Base-by-base conservation (phyloP, 2,888 invertebrate species). In the Lithophane ornitopus region DNA sequence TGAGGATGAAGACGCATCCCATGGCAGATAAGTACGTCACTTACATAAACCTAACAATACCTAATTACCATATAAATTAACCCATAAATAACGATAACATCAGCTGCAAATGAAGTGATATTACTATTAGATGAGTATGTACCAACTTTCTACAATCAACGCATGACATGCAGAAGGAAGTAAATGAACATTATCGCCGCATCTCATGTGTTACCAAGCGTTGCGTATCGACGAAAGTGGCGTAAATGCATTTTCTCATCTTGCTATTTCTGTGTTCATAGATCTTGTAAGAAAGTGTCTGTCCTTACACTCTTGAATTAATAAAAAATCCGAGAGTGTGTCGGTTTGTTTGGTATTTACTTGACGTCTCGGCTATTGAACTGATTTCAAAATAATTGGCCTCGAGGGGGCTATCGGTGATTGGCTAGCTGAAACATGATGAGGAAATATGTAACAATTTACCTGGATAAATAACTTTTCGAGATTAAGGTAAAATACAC, bases 141-240 rank as follows among this genome's bases (percentile, higher is more conserved):
- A 54, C 65, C 66, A 62, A 83, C 87, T 87, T 87, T 87, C 87
- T 86, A 87, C 70, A 74, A 70, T 77, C 77, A 74, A 79, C 83
- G 78, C 78, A 70, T 78, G 77, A 78, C 77, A 70, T 82, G 82
- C 71, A 80, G 84, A 76, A 81, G 87, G 88, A 88, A 88, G 88
- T 83, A 86, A 87, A 80, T 82, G 85, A 76, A 85, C 75, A 84
- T 74, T 86, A 88, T 88, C 88, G 72, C 70, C 82, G 78, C 85
- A 90, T 91, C 92, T 90, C 91, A 92, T 90, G 78, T 66, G 89
- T 88, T 86, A 76, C 86, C 87, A 90, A 91, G 75, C 90, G 92
- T 90, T 90, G 92, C 93, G 91, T 92, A 90, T 90, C 93, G 87
- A 85, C 68, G 89, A 91, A 87, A 90, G 88, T 89, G 84, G 89